Percentiles rank a stretch among this genome's conserved stretches.
phyloP scores from a whole-genome alignment of 2,888 invertebrate species.

The Eumacrocentrus americanus region DNA sequence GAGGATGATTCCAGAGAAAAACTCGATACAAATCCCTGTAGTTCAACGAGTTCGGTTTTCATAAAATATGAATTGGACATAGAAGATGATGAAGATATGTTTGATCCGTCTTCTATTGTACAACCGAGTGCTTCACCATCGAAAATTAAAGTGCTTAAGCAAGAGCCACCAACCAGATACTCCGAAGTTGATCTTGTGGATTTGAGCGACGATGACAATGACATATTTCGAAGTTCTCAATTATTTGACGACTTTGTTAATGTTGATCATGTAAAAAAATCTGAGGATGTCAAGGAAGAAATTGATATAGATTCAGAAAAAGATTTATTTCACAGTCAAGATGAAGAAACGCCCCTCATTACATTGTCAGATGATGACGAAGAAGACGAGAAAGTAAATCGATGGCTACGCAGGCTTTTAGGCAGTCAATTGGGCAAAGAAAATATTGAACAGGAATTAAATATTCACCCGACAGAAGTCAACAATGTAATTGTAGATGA shows the following conservation, averaged over 20 bases:
- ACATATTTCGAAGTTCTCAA: conserved; percentile 64
- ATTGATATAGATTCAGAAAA: conserved; percentile 17
- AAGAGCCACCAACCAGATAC: conserved; percentile 57
- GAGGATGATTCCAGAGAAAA: background rate
- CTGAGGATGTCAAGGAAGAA: conserved; percentile 36
- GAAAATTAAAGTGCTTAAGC: conserved; percentile 46
- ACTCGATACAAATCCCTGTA: too few species aligned
- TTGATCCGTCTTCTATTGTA: conserved; percentile 28
- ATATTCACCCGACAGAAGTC: background rate
- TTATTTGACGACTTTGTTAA: conserved; percentile 56
- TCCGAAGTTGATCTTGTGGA: conserved; percentile 63
- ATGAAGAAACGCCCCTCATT: conserved; percentile 41
- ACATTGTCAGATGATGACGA: conserved; percentile 49
- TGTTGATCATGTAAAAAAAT: conserved; percentile 26
- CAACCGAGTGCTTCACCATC: conserved; percentile 23
- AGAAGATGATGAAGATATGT: conserved; percentile 27
- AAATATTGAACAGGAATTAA: background rate
- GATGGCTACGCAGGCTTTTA: conserved; percentile 44
- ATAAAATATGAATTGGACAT: conserved; percentile 35
- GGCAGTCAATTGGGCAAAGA: conserved; percentile 42
- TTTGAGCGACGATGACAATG: conserved; percentile 66
- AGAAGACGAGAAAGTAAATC: conserved; percentile 47
- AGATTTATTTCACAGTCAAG: conserved; percentile 29
- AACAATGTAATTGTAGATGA: background rate
- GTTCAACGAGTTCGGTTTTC: background rate